Evolutionary conservation across 2,888 invertebrate species (phyloP).

Genomic region (Leistus spinibarbis): DNA sequence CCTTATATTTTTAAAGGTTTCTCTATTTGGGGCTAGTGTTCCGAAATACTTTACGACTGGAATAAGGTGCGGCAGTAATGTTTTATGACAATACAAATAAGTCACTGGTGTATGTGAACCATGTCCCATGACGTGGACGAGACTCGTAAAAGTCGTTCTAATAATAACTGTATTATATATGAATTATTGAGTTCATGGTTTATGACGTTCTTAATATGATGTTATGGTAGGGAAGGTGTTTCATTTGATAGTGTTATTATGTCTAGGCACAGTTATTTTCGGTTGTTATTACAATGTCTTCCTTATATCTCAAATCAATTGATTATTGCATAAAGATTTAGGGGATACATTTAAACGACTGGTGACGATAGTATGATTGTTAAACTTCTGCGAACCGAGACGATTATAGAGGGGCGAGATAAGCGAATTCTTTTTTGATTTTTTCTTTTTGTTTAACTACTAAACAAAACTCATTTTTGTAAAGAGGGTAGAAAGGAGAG

Average conservation of each 20-base stretch:
- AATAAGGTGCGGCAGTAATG: neutral
- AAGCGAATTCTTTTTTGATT: too few relatives aligned
- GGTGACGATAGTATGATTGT: too few relatives aligned
- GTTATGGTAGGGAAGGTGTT: neutral
- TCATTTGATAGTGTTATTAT: neutral
- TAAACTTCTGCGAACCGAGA: too few relatives aligned
- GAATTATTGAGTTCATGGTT: neutral
- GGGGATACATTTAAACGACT: too few relatives aligned
- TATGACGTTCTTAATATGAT: neutral
- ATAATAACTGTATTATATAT: neutral
- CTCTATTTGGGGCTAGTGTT: neutral
- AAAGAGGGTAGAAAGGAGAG: too few relatives aligned
- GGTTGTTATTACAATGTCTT: too few relatives aligned
- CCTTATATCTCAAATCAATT: too few relatives aligned
- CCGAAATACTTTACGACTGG: neutral
- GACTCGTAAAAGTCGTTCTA: neutral
- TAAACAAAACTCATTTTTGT: too few relatives aligned
- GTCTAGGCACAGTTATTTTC: neutral
- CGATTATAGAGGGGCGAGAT: too few relatives aligned
- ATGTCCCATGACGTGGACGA: neutral
- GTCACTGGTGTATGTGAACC: neutral
- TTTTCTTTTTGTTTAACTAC: too few relatives aligned
- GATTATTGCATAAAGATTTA: too few relatives aligned
- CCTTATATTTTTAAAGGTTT: neutral
- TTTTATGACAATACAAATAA: neutral